Percentiles rank a stretch among this genome's conserved stretches.
These are phyloP conservation scores for Borostomias antarcticus DNA, from an alignment of 2,797 vertebrate genomes.

Conservation along the genomic window DNA sequence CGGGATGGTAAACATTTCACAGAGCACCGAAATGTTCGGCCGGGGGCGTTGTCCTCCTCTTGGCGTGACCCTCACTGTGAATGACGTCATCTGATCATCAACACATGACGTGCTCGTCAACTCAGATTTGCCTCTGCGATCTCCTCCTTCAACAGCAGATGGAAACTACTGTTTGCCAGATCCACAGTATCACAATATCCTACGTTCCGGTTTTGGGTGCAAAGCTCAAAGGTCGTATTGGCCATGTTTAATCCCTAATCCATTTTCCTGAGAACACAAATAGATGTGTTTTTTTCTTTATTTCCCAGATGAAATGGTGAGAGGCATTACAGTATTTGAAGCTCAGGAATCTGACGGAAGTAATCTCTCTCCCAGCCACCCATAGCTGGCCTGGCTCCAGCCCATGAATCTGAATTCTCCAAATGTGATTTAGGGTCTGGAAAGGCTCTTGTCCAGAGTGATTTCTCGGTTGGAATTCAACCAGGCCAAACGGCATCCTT, in stretches of 20 bases:
- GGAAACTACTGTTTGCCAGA: neutral
- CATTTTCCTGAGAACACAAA: no score
- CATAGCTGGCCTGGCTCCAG: no score
- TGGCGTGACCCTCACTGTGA: no score
- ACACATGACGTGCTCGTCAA: neutral
- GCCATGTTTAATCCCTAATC: no score
- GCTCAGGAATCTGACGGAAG: conserved; percentile 1
- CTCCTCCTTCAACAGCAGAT: neutral
- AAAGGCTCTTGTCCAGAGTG: no score
- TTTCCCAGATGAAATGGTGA: conserved; percentile 17
- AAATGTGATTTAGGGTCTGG: no score
- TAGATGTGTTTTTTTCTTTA: conserved; percentile 1
- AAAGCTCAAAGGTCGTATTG: neutral
- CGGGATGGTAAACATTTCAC: no score
- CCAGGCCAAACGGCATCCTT: no score
- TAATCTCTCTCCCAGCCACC: no score
- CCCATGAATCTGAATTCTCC: no score
- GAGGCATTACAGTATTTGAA: conserved; percentile 20
- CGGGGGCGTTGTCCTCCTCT: no score
- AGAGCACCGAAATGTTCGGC: neutral
- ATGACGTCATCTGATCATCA: neutral
- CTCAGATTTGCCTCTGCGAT: neutral
- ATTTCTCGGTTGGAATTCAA: no score
- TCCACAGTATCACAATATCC: neutral
- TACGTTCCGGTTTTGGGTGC: neutral